Percentiles rank a stretch among this genome's conserved stretches.
These are phyloP conservation scores for Lordiphosa andalusiaca DNA, from an alignment of 2,888 invertebrate species.

Conservation along the genomic window DNA sequence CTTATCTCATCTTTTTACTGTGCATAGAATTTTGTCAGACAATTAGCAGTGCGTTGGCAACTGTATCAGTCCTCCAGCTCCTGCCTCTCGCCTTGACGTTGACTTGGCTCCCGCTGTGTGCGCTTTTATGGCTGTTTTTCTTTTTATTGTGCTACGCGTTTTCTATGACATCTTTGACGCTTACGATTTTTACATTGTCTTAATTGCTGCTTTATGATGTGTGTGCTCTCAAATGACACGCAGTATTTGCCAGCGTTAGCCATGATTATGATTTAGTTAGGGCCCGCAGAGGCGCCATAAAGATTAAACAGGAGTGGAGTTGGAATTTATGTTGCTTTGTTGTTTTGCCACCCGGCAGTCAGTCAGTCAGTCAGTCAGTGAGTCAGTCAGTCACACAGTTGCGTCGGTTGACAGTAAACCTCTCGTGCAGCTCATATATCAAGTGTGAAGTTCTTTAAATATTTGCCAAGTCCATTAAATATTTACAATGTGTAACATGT, in stretches of 20 bases:
- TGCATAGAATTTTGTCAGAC: slow-evolving; percentile 66
- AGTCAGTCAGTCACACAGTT: too few species aligned
- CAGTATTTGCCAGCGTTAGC: slow-evolving; percentile 52
- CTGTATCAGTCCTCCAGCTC: slow-evolving; percentile 19
- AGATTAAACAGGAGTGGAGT: slow-evolving; percentile 61
- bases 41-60: slow-evolving; percentile 70
- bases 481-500: slow-evolving; percentile 59
- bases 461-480: slow-evolving; percentile 60
- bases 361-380: too few species aligned
- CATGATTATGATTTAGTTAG: slow-evolving; percentile 67
- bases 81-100: background rate
- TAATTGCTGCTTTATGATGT: slow-evolving; percentile 74
- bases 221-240: slow-evolving; percentile 72
- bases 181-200: slow-evolving; percentile 71
- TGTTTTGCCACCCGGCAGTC: slow-evolving; percentile 46
- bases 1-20: slow-evolving; percentile 67
- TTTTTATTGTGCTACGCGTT: slow-evolving; percentile 63
- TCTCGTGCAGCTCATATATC: slow-evolving; percentile 54
- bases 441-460: slow-evolving; percentile 68
- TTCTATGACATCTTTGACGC: slow-evolving; percentile 70
- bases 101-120: slow-evolving; percentile 19
- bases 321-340: slow-evolving; percentile 42
- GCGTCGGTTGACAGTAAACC: slow-evolving; percentile 44
- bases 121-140: slow-evolving; percentile 61
- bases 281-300: slow-evolving; percentile 49